Base-by-base conservation (phyloP, 2,888 invertebrate genomes). In the Axea sp. region DNA sequence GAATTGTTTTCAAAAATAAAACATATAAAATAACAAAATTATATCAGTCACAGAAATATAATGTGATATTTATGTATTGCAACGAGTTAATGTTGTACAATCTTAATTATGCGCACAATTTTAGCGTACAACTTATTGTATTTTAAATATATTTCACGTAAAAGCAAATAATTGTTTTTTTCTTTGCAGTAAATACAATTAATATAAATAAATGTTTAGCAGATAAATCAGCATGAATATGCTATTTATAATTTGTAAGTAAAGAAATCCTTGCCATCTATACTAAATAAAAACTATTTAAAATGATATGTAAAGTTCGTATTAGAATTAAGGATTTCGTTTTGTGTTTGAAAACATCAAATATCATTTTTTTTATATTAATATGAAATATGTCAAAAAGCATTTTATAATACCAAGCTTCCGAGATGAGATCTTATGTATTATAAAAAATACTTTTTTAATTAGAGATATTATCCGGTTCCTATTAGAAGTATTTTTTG, bases 221-320 rank as follows among this genome's bases (percentile, higher is more conserved):
- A 39, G 55, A 55, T 41, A 22, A 39, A 8, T 55, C 55, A 30
- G 39, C 55, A 55, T 55, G 12, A 26, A 39, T 19, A 55, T 41
- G 39, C 30, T 55, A 12, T 55, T 39, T 30, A 53, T 53, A 39
- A 55, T 39, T 55, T 55, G 55, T 55, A 55, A 55, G 55, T 55
- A 55, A 55, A 39, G 55, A 55, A 39, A 51, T 7, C 19, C 37
- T 39, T 39, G 39, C 8, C 39, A 41, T 55, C 55, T 39, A 39
- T 55, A 30, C 39, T 41, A 30, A 55, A 55, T 55, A 39, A 39
- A 39, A 35, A 30, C 26, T 8, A 26, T 15, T 39, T 55, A n/a
- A 28, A 2, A 39, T 39, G 26, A 11, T 39, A 55, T 19, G 12
- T 55, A 39, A 55, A 30, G 6, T 55, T 55, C 55, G 19, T 55